These are phyloP conservation scores for Orius insidiosus DNA, from an alignment of 1,140 invertebrate genomes.

Conservation along the genomic window DNA sequence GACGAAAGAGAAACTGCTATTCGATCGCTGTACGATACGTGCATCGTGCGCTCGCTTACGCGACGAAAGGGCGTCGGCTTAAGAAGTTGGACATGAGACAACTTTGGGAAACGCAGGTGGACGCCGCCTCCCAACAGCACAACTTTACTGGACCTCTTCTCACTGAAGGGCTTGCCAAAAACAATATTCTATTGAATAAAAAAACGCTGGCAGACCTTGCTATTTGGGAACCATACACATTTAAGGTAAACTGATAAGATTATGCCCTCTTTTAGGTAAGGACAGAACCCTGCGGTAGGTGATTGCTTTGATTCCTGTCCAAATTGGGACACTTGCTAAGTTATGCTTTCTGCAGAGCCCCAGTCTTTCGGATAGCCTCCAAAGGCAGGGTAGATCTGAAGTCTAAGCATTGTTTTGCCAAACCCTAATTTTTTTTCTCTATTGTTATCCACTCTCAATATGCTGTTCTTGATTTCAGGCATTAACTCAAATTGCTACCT, in stretches of 20 bases:
- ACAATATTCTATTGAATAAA: constrained; percentile 45
- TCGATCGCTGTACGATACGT: constrained; percentile 52
- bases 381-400: too few species aligned
- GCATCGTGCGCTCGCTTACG: constrained; percentile 48
- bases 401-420: too few species aligned
- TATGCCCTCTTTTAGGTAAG: too few species aligned
- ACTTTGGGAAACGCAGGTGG: constrained; percentile 53
- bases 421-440: too few species aligned
- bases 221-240: constrained; percentile 75
- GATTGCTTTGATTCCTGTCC: too few species aligned
- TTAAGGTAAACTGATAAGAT: constrained; percentile 45
- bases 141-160: constrained; percentile 42
- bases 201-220: constrained; percentile 67
- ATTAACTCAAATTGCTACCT: too few species aligned
- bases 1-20: constrained; percentile 60
- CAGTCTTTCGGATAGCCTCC: too few species aligned
- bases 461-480: too few species aligned
- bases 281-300: too few species aligned
- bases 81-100: constrained; percentile 51
- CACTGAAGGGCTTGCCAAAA: constrained; percentile 42
- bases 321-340: too few species aligned
- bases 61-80: constrained; percentile 44
- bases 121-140: constrained; percentile 52
- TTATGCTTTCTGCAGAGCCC: too few species aligned
- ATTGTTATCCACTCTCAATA: too few species aligned